A percentile compares a stretch with the other conserved stretches of the same genome.
phyloP scores from a whole-genome alignment of 2,113 vertebrate species.

The Camelus dromedarius region DNA sequence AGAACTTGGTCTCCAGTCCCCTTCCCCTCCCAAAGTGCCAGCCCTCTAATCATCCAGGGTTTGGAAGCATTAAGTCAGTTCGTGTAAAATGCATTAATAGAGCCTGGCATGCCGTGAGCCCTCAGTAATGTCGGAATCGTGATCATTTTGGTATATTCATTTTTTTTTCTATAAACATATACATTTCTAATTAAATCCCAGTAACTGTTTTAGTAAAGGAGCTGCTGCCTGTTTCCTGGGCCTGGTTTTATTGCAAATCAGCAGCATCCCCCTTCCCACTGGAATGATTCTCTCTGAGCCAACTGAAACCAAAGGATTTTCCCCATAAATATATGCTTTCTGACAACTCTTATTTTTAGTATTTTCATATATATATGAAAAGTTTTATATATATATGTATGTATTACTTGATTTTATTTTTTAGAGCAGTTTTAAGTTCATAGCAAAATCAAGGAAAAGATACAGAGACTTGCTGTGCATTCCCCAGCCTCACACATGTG shows the following conservation, averaged over 20 bases:
- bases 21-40: not conserved
- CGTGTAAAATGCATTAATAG: not conserved
- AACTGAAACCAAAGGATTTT: not conserved
- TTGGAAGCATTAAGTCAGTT: not conserved
- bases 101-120: not conserved
- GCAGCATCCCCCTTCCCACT: not conserved
- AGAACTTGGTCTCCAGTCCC: not conserved
- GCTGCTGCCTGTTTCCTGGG: not conserved
- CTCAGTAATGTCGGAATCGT: not conserved
- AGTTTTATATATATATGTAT: too few relatives aligned
- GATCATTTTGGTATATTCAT: not conserved
- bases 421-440: too few relatives aligned
- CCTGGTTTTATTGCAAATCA: not conserved
- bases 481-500: too few relatives aligned
- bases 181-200: not conserved
- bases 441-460: too few relatives aligned
- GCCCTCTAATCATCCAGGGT: not conserved
- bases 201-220: not conserved
- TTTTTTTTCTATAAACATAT: conserved; percentile 1
- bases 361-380: not conserved
- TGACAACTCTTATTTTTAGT: not conserved
- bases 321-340: not conserved
- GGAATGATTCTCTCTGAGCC: not conserved
- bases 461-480: too few relatives aligned
- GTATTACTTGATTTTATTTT: too few relatives aligned